Conservation (phyloP, 2,113 vertebrate genomes). For the Lipophrys pholis region DNA sequence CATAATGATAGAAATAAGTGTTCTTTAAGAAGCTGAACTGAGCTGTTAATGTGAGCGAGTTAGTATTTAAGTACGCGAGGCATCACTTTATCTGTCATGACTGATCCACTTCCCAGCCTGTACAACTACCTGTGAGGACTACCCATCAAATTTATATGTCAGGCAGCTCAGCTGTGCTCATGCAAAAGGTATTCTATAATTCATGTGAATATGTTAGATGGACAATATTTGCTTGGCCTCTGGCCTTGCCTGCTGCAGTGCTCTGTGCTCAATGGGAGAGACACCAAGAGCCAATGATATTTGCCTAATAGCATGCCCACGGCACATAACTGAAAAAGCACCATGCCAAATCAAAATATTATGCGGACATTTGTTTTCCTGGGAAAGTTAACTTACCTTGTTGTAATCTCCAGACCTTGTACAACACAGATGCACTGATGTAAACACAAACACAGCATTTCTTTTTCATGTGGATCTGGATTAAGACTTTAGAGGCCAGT, state of each 20-base stretch:
- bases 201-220: constrained; percentile 73
- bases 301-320: constrained; percentile 69
- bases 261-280: constrained; percentile 61
- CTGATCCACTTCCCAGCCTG: constrained; percentile 63
- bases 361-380: constrained; percentile 52
- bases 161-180: constrained; percentile 60
- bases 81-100: constrained; percentile 61
- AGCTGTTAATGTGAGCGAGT: constrained; percentile 31
- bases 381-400: constrained; percentile 27
- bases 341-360: constrained; percentile 54
- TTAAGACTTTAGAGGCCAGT: too few species aligned
- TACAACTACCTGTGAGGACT: constrained; percentile 46
- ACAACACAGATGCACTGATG: constrained; percentile 13
- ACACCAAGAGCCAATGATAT: constrained; percentile 64
- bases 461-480: too few species aligned
- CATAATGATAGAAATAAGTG: constrained; percentile 33
- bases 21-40: constrained; percentile 18
- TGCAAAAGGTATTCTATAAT: constrained; percentile 74
- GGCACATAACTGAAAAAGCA: constrained; percentile 56
- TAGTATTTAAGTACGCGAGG: constrained; percentile 66
- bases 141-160: constrained; percentile 69
- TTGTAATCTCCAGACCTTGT: neutral
- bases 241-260: constrained; percentile 63
- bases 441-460: neutral
- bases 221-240: constrained; percentile 76